These are phyloP conservation scores for Homarus americanus DNA, from an alignment of 1,140 invertebrate genomes.

Conservation along the genomic window DNA sequence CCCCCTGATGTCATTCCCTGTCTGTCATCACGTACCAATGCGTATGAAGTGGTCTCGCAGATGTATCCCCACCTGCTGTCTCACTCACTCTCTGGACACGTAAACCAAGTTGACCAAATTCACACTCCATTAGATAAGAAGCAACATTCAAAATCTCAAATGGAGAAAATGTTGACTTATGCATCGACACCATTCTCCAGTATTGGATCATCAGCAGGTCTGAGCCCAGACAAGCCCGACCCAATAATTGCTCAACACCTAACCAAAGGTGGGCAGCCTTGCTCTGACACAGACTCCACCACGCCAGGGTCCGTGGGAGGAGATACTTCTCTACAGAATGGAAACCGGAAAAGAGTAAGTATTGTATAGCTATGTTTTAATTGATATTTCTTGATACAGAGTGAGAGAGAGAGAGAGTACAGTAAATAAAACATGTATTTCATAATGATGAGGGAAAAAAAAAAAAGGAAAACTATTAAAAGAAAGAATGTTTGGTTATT, in stretches of 20 bases:
- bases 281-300: constrained; percentile 41
- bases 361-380: neutral
- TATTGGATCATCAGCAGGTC: constrained; percentile 23
- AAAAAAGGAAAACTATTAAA: no score
- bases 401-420: no score
- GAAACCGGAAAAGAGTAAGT: neutral
- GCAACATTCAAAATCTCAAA: neutral
- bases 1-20: constrained; percentile 86
- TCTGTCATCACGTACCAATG: constrained; percentile 84
- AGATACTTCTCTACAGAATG: neutral
- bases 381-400: no score
- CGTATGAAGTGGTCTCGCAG: constrained; percentile 85
- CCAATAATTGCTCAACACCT: neutral
- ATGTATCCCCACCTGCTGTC: constrained; percentile 87
- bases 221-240: neutral
- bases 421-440: no score
- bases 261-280: neutral
- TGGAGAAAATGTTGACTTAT: constrained; percentile 15
- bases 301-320: constrained; percentile 18
- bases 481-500: no score
- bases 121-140: constrained; percentile 16
- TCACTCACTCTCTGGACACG: constrained; percentile 76
- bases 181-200: constrained; percentile 30
- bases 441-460: no score
- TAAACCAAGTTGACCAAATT: constrained; percentile 21